Conservation (phyloP, 2,888 invertebrate species). For the Drosophila macrospina region DNA sequence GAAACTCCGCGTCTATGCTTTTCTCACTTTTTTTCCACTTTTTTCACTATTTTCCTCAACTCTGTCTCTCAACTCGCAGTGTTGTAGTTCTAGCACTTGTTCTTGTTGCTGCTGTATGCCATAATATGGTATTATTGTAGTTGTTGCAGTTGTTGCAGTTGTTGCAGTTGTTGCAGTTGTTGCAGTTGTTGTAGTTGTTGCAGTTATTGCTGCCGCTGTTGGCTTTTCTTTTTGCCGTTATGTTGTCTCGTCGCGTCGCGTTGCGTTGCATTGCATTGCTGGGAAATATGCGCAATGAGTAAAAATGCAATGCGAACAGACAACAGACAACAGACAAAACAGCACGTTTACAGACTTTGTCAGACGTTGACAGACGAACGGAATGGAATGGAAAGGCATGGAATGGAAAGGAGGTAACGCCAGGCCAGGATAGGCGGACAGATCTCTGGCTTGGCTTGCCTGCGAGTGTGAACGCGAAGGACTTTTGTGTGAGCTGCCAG, state of each 20-base stretch:
- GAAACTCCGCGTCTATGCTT: constrained; percentile 55
- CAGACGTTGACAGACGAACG: constrained; percentile 65
- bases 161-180: constrained; percentile 30
- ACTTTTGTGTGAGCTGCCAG: constrained; percentile 58
- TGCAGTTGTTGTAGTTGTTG: constrained; percentile 45
- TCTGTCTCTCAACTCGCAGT: constrained; percentile 16
- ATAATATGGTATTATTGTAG: constrained; percentile 26
- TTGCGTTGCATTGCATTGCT: constrained; percentile 37
- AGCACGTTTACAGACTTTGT: constrained; percentile 72
- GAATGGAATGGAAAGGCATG: constrained; percentile 18
- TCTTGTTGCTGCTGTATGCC: constrained; percentile 37
- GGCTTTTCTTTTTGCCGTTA: constrained; percentile 53
- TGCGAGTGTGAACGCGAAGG: constrained; percentile 72
- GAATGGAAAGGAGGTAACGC: constrained; percentile 7
- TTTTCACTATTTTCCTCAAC: background rate
- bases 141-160: constrained; percentile 22
- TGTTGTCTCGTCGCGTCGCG: constrained; percentile 44
- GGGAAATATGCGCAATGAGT: constrained; percentile 71
- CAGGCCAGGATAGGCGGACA: constrained; percentile 16
- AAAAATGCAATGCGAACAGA: constrained; percentile 67
- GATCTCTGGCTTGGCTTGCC: constrained; percentile 24
- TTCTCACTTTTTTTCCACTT: constrained; percentile 34
- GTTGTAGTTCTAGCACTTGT: constrained; percentile 40
- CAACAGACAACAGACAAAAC: constrained; percentile 60
- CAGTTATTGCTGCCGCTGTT: constrained; percentile 31